Conservation (phyloP, 2,797 vertebrate species). For the Trematomus bernacchii region DNA sequence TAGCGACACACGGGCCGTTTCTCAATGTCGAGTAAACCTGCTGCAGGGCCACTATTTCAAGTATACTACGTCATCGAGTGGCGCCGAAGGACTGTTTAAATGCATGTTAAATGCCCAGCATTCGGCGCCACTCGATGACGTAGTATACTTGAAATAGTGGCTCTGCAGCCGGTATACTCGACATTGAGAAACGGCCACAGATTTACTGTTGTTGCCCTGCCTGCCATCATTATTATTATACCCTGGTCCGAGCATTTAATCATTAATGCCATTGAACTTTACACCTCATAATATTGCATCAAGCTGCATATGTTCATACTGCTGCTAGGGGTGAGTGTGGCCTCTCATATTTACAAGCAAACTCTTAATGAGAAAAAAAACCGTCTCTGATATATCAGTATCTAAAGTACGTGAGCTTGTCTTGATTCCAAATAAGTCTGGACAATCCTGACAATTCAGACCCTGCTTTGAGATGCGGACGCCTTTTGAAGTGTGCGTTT, state of each 20-base stretch:
- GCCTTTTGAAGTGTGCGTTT: constrained; percentile 66
- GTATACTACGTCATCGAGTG: no score
- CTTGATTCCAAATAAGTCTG: constrained; percentile 39
- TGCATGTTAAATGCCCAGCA: no score
- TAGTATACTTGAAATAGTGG: no score
- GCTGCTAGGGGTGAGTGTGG: background rate
- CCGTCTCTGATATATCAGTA: constrained; percentile 5
- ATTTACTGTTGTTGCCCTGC: background rate
- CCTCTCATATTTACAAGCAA: background rate
- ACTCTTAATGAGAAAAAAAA: constrained; percentile 24
- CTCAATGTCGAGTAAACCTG: no score
- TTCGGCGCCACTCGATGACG: no score
- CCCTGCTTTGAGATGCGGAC: constrained; percentile 27
- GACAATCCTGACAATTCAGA: constrained; percentile 42
- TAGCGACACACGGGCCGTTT: background rate
- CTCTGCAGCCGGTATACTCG: no score
- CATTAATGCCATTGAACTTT: background rate
- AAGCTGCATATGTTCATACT: background rate
- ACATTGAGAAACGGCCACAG: background rate
- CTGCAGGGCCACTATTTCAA: no score
- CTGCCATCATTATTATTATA: background rate
- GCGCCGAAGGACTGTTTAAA: no score
- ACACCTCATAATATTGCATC: background rate
- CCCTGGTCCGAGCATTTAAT: constrained; percentile 10
- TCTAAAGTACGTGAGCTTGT: constrained; percentile 10